Percentiles rank a stretch among this genome's conserved stretches.
Conservation (phyloP, 1,140 invertebrate species). For the Danaus plexippus region DNA sequence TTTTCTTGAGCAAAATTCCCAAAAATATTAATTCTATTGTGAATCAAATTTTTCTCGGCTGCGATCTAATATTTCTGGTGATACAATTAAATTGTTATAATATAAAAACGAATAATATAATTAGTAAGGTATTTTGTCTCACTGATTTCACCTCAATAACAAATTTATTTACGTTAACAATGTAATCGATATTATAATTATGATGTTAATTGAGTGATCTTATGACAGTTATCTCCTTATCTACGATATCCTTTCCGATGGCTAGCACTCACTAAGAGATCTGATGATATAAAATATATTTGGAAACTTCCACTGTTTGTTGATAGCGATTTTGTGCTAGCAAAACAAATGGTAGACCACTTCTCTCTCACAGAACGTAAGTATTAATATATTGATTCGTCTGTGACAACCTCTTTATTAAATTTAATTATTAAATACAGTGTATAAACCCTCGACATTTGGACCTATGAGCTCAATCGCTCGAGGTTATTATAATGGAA, state of each 20-base stretch:
- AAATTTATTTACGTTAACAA: no score
- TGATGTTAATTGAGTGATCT: no score
- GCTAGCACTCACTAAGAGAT: constrained; percentile 26
- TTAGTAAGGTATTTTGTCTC: no score
- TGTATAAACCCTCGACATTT: constrained; percentile 36
- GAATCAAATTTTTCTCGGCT: no score
- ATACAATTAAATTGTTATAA: no score
- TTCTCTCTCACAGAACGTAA: constrained; percentile 44
- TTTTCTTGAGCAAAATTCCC: no score
- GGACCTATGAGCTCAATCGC: constrained; percentile 22
- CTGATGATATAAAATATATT: constrained; percentile 10
- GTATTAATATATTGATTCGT: constrained; percentile 6
- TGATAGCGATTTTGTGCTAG: constrained; percentile 47
- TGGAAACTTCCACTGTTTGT: constrained; percentile 28
- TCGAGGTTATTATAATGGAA: constrained; percentile 41
- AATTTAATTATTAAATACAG: constrained; percentile 23
- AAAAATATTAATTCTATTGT: no score
- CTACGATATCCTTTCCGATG: constrained; percentile 42
- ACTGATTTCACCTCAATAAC: no score
- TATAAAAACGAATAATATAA: no score
- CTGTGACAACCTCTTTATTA: not conserved
- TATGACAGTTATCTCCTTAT: not conserved
- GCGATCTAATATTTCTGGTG: no score
- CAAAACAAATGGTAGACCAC: constrained; percentile 22
- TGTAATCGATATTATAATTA: no score